Conservation (phyloP, 2,888 invertebrate genomes). For the Habroteleia sp. region DNA sequence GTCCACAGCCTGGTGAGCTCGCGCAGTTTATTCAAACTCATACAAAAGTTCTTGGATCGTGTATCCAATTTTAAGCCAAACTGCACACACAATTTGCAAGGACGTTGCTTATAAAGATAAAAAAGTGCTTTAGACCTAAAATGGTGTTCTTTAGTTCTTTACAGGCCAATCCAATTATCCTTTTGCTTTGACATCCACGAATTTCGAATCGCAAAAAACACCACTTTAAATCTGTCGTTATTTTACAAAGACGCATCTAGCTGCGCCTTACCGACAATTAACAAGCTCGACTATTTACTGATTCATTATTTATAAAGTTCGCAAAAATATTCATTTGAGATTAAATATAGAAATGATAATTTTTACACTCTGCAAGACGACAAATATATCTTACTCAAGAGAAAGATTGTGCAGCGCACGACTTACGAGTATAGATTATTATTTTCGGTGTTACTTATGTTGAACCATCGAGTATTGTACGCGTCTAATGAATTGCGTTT, state of each 20-base stretch:
- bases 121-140: conserved; percentile 17
- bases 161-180: too few relatives aligned
- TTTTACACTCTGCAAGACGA: conserved; percentile 25
- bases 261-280: neutral
- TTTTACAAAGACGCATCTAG: conserved; percentile 25
- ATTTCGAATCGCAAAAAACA: neutral
- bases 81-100: conserved; percentile 40
- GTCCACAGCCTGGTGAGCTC: conserved; percentile 58
- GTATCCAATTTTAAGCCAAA: conserved; percentile 28
- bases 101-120: conserved; percentile 30
- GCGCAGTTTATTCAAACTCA: conserved; percentile 55
- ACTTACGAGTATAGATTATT: conserved; percentile 25
- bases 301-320: conserved; percentile 32
- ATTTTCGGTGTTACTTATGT: conserved; percentile 21
- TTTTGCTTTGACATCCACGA: too few relatives aligned
- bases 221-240: conserved; percentile 23
- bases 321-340: conserved; percentile 41
- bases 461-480: conserved; percentile 18
- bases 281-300: conserved; percentile 16
- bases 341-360: conserved; percentile 27
- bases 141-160: too few relatives aligned
- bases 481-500: conserved; percentile 9
- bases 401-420: conserved; percentile 41
- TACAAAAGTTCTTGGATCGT: conserved; percentile 36
- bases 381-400: conserved; percentile 31